Base-by-base conservation (phyloP, 2,888 invertebrate species). In the Lapara coniferarum region DNA sequence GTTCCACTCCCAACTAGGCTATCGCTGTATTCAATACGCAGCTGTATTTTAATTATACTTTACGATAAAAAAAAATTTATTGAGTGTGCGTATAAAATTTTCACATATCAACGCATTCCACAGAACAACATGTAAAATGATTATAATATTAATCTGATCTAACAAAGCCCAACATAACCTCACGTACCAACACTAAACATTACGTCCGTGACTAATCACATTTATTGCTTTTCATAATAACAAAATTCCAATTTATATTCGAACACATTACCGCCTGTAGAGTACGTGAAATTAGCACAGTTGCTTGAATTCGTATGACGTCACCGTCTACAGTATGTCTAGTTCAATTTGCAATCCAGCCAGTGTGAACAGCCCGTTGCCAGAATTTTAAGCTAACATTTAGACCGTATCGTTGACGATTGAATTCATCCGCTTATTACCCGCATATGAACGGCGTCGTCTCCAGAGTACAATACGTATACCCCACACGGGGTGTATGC, bases 371-470 rank as follows among this genome's bases (percentile, higher is more conserved):
- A 6, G 53, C 53, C 16, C n/a, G n/a, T 7, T 1, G 16, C 53
- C 10, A 53, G 53, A 53, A 53, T 53, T 53, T 16, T n/a, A 16
- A 53, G n/a, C 2, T 53, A 53, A 53, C 53, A 53, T 16, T n/a
- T n/a, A 53, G n/a, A 53, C 53, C 1, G 44, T 14, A 58, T 58
- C 37, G 58, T 58, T 58, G 37, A 37, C 37, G 44, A 58, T 58
- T 58, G 58, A 58, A 58, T 37, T 37, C n/a, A 58, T 58, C 58
- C 37, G 37, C 58, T 10, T 58, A 58, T 58, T 58, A 58, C 37
- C 58, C n/a, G 37, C 37, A n/a, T n/a, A 14, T 14, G 44, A 10
- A 7, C n/a, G 53, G 37, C 58, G 37, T 14, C n/a, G 16, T 8
- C n/a, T n/a, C n/a, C 1, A 10, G 16, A 16, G n/a, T n/a, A n/a